Evolutionary conservation across 1,140 invertebrate species (phyloP), one percentile per base, ranked within the genome.

Genomic region (Gryllus bimaculatus): DNA sequence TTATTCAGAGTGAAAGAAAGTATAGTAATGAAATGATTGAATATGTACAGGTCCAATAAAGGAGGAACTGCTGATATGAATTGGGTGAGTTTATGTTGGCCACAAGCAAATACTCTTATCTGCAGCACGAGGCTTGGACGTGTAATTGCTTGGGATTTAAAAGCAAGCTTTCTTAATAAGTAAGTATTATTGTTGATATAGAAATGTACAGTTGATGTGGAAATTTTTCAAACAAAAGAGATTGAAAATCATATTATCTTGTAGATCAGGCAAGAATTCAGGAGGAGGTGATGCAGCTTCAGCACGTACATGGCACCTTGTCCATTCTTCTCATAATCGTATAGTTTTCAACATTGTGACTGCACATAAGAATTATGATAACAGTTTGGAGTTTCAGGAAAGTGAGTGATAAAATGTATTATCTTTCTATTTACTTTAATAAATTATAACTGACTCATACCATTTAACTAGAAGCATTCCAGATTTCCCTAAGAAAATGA

Each of bases 31-130:
- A 39, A 39, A 39, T 39, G 26, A 39, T 39, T 39, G 26, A 39
- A 39, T 48, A 10, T 77, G n/a, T 77, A 10, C 39, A 48, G 76
- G 21, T 77, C n/a, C 39, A n/a, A 48, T 66, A 47, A 47, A 77
- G 76, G 20, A 77, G 76, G 20, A 10, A 66, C 18, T 21, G 39
- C 13, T 48, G 76, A 8, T 48, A 75, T 26, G 21, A 39, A 39
- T n/a, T 78, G 74, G 66, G n/a, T 66, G 13, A 49, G 78, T 39
- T 20, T 78, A 13, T 78, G 18, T 8, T 78, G 78, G 78, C 78
- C 78, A n/a, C n/a, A 66, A 47, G 48, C 54, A 2, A 74, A 47
- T 21, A 78, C 48, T 7, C 21, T 78, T 21, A 47, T 78, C 48
- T 66, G 66, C 54, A 78, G 74, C 66, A 47, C 78, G 5, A 66